Conservation (phyloP, 1,140 invertebrate species). For the Halictus rubicundus region DNA sequence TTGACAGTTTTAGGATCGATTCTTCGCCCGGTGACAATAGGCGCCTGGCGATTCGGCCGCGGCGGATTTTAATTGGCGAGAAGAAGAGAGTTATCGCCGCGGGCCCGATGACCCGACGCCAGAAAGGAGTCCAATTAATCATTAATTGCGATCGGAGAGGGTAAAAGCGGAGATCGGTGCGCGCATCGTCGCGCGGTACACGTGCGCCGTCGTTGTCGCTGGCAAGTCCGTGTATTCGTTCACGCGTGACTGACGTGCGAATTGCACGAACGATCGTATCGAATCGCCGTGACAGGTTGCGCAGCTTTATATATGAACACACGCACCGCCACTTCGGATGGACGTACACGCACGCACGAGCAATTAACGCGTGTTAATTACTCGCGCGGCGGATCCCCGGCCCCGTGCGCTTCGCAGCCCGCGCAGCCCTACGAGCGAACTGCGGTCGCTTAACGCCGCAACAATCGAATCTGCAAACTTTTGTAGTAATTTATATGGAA, state of each 20-base stretch:
- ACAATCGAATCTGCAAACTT: too few relatives aligned
- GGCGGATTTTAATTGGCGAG: neutral
- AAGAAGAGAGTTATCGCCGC: neutral
- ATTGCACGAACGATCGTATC: constrained; percentile 71
- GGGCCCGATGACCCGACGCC: neutral
- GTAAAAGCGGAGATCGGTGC: neutral
- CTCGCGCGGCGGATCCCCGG: constrained; percentile 54
- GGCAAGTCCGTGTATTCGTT: constrained; percentile 54
- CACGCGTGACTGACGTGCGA: constrained; percentile 75
- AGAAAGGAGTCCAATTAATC: constrained; percentile 10
- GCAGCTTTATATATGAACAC: constrained; percentile 60
- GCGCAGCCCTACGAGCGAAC: neutral
- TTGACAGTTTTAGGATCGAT: neutral
- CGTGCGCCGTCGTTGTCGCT: constrained; percentile 11
- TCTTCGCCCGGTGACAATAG: neutral
- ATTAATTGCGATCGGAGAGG: neutral
- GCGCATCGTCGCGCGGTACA: constrained; percentile 32
- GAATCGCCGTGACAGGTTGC: constrained; percentile 70
- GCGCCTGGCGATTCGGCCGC: neutral
- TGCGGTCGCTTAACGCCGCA: too few relatives aligned
- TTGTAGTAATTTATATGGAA: too few relatives aligned
- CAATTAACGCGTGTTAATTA: constrained; percentile 75
- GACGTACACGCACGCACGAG: constrained; percentile 56
- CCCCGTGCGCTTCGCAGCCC: constrained; percentile 11
- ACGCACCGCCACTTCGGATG: constrained; percentile 40